phyloP scores from a whole-genome alignment of 2,797 vertebrate species.

The Pseudochirops cupreus region DNA sequence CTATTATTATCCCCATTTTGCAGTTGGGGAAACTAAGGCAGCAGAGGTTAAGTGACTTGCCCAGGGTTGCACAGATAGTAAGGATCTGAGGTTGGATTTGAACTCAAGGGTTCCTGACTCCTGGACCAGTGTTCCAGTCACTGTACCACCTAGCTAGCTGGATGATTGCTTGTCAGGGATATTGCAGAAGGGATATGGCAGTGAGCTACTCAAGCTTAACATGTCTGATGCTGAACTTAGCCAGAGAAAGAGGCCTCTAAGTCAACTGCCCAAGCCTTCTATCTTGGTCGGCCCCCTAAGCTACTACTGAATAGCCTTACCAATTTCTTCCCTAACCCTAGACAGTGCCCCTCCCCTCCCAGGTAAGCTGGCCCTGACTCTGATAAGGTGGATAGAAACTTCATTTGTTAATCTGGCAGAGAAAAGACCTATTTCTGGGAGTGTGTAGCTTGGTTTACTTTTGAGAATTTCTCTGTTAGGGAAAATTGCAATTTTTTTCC shows the following conservation, averaged over 20 bases:
- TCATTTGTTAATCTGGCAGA: not conserved
- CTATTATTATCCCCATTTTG: slow-evolving; percentile 17
- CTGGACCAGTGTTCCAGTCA: not conserved
- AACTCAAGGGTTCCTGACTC: not conserved
- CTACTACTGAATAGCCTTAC: not conserved
- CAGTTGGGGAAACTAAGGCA: not conserved
- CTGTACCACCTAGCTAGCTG: not conserved
- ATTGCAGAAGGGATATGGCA: not conserved
- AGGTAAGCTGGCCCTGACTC: not conserved
- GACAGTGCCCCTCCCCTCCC: not conserved
- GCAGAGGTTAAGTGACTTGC: slow-evolving; percentile 1
- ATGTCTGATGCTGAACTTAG: not conserved
- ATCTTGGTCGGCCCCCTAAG: not conserved
- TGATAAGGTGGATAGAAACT: not conserved
- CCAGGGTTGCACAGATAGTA: not conserved
- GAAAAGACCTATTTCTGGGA: not conserved
- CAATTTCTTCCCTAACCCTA: not conserved
- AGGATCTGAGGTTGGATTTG: not conserved
- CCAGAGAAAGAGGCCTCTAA: not conserved
- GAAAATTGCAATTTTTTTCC: not conserved
- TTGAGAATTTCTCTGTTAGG: not conserved
- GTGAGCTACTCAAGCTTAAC: not conserved
- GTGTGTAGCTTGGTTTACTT: not conserved
- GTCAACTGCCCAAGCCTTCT: not conserved
- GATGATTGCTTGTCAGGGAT: not conserved